These are phyloP conservation scores for Enteromius afrohamiltoni DNA, from an alignment of 2,797 vertebrate genomes.

Conservation along the genomic window DNA sequence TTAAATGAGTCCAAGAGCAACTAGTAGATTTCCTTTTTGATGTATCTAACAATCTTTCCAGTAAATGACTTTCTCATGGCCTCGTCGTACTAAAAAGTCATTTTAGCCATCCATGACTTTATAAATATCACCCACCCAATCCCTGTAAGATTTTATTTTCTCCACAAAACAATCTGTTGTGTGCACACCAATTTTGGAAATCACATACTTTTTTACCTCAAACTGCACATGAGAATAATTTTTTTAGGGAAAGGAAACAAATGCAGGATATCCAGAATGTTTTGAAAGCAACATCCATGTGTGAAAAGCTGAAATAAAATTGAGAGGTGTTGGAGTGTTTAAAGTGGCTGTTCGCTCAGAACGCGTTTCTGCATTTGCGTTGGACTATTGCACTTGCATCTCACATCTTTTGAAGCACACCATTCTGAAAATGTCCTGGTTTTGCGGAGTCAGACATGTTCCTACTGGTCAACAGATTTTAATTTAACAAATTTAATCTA, in stretches of 20 bases:
- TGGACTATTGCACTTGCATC: neutral
- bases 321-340: neutral
- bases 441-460: too few species aligned
- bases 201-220: slow-evolving; percentile 44
- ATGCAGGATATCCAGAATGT: too few species aligned
- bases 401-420: neutral
- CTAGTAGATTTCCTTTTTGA: slow-evolving; percentile 46
- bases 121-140: slow-evolving; percentile 47
- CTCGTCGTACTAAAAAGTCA: slow-evolving; percentile 42
- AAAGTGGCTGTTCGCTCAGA: neutral
- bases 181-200: slow-evolving; percentile 10
- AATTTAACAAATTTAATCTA: too few species aligned
- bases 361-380: neutral
- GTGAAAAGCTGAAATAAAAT: neutral
- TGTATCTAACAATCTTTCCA: slow-evolving; percentile 44
- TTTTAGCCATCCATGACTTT: slow-evolving; percentile 53
- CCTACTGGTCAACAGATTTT: too few species aligned
- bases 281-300: neutral
- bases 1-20: slow-evolving; percentile 51
- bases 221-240: neutral
- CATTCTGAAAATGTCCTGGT: neutral
- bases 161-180: slow-evolving; percentile 2
- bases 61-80: slow-evolving; percentile 37
- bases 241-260: neutral
- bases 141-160: slow-evolving; percentile 25